Conservation (phyloP, 92 coral and sea anemone genomes). For the Pocillopora meandrina region DNA sequence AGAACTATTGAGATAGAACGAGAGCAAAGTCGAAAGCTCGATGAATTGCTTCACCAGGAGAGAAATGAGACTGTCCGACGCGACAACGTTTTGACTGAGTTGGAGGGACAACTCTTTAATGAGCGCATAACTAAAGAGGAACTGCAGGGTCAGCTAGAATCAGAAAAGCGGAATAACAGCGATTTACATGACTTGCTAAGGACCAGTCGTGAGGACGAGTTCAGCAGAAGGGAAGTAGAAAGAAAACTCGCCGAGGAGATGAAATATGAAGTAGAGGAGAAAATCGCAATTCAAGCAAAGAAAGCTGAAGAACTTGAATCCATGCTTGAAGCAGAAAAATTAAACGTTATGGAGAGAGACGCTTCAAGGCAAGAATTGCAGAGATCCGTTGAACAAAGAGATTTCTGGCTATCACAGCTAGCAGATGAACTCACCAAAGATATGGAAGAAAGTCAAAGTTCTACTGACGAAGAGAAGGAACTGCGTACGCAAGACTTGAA, state of each 20-base stretch:
- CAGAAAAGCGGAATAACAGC: slow-evolving; percentile 17
- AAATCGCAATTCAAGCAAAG: slow-evolving; percentile 25
- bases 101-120: slow-evolving; percentile 31
- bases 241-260: slow-evolving; percentile 39
- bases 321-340: slow-evolving; percentile 41
- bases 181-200: slow-evolving; percentile 34
- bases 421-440: slow-evolving; percentile 42
- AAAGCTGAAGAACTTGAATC: slow-evolving; percentile 45
- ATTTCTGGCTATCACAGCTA: slow-evolving; percentile 21
- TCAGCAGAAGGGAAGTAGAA: slow-evolving; percentile 29
- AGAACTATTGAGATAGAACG: slow-evolving; percentile 57
- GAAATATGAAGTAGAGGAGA: slow-evolving; percentile 42
- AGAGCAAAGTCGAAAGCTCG: slow-evolving; percentile 69
- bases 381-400: slow-evolving; percentile 19
- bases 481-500: not conserved
- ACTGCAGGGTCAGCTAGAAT: slow-evolving; percentile 17
- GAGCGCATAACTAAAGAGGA: slow-evolving; percentile 34
- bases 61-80: slow-evolving; percentile 42
- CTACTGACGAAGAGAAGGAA: slow-evolving; percentile 41
- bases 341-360: slow-evolving; percentile 49
- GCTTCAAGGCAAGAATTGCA: slow-evolving; percentile 23
- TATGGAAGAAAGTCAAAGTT: slow-evolving; percentile 43
- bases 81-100: slow-evolving; percentile 34
- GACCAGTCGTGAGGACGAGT: slow-evolving; percentile 29
- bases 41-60: slow-evolving; percentile 64